phyloP scores from a whole-genome alignment of 1,140 invertebrate genomes.

The Hydropsyche tenuis region DNA sequence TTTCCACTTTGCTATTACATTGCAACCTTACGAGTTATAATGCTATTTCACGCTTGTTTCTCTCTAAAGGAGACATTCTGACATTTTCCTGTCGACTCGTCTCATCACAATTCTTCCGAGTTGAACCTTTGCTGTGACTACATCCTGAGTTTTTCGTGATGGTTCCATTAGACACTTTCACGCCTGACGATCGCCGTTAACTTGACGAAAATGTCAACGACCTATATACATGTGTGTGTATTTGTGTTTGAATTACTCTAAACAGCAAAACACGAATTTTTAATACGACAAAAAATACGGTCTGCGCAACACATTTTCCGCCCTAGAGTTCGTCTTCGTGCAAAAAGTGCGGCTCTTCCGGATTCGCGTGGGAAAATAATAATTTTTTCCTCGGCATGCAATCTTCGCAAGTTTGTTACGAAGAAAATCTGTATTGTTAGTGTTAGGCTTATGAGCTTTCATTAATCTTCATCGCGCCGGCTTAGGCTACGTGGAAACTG shows the following conservation, averaged over 20 bases:
- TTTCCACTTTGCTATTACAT: too few species aligned
- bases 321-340: too few species aligned
- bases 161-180: constrained; percentile 23
- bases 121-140: not conserved
- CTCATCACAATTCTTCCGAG: too few species aligned
- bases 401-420: not conserved
- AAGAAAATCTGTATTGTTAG: constrained; percentile 16
- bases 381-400: not conserved
- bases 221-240: not conserved
- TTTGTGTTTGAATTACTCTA: not conserved
- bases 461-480: constrained; percentile 7
- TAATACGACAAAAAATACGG: too few species aligned
- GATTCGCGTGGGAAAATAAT: too few species aligned
- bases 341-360: too few species aligned
- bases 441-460: constrained; percentile 18
- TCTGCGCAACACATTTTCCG: too few species aligned
- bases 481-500: constrained; percentile 17
- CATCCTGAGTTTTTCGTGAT: not conserved
- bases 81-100: too few species aligned
- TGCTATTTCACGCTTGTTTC: too few species aligned
- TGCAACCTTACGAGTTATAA: too few species aligned
- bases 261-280: not conserved
- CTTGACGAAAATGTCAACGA: constrained; percentile 28
- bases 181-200: constrained; percentile 30
- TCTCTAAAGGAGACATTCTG: too few species aligned